Conservation (phyloP, 2,888 invertebrate genomes). For the Papilio protenor region DNA sequence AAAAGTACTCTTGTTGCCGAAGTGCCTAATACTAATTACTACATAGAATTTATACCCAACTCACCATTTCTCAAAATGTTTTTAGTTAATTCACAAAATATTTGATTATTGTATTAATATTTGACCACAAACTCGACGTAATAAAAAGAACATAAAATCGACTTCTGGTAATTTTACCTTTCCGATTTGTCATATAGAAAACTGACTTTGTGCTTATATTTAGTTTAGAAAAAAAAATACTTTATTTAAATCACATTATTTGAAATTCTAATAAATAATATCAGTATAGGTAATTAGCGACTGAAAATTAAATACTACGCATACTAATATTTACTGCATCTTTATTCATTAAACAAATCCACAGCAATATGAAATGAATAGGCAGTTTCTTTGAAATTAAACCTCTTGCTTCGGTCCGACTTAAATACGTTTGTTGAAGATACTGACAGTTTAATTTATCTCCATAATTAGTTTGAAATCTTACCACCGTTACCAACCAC, state of each 20-base stretch:
- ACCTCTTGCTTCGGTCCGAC: too few species aligned
- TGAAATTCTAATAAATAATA: background rate
- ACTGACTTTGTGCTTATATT: too few species aligned
- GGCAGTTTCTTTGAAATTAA: too few species aligned
- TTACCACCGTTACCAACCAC: too few species aligned
- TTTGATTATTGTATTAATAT: background rate
- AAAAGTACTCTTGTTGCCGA: background rate
- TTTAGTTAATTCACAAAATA: background rate
- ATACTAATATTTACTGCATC: background rate
- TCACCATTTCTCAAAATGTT: background rate
- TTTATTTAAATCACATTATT: background rate
- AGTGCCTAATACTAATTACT: background rate
- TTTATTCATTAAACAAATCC: too few species aligned
- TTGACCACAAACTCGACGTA: background rate
- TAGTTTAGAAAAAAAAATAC: background rate
- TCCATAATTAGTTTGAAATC: too few species aligned
- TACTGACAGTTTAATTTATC: too few species aligned
- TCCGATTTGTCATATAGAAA: background rate
- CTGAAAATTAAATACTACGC: background rate
- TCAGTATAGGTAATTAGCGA: background rate
- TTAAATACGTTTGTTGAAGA: too few species aligned
- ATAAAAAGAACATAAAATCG: background rate
- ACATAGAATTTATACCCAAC: background rate
- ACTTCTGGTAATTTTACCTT: background rate
- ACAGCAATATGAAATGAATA: too few species aligned